These are phyloP conservation scores for Oasisia sp. DNA, from an alignment of 2,888 invertebrate species.

Conservation along the genomic window DNA sequence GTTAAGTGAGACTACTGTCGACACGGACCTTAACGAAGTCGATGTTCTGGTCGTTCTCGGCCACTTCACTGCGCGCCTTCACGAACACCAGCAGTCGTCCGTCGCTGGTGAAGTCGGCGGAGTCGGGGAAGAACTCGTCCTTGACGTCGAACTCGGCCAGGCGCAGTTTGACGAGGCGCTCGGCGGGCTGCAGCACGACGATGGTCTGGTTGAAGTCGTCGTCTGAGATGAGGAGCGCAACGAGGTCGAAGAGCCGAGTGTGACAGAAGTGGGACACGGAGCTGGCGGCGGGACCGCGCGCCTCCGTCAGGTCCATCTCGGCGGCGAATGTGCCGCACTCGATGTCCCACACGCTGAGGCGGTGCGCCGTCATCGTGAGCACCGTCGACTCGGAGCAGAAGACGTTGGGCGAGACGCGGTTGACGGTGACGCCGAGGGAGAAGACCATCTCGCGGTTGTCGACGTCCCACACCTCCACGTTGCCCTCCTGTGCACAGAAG, in stretches of 20 bases:
- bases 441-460: conserved; percentile 31
- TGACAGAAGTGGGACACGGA: conserved; percentile 27
- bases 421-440: conserved; percentile 28
- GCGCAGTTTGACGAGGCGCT: not conserved
- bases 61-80: conserved; percentile 27
- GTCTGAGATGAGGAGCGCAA: conserved; percentile 34
- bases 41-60: conserved; percentile 24
- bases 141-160: conserved; percentile 36
- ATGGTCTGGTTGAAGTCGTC: conserved; percentile 40
- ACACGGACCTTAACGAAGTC: conserved; percentile 30
- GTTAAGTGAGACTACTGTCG: no score
- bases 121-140: conserved; percentile 38
- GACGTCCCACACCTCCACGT: conserved; percentile 39
- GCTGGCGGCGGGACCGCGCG: conserved; percentile 25
- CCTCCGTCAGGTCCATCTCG: conserved; percentile 23
- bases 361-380: conserved; percentile 24
- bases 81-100: conserved; percentile 31
- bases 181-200: conserved; percentile 28
- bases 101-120: conserved; percentile 31
- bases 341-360: conserved; percentile 35
- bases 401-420: conserved; percentile 36
- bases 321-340: conserved; percentile 27
- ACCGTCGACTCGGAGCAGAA: conserved; percentile 26
- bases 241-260: conserved; percentile 29
- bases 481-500: conserved; percentile 28